phyloP scores from a whole-genome alignment of 1,140 invertebrate genomes.

The Drosophila auraria region DNA sequence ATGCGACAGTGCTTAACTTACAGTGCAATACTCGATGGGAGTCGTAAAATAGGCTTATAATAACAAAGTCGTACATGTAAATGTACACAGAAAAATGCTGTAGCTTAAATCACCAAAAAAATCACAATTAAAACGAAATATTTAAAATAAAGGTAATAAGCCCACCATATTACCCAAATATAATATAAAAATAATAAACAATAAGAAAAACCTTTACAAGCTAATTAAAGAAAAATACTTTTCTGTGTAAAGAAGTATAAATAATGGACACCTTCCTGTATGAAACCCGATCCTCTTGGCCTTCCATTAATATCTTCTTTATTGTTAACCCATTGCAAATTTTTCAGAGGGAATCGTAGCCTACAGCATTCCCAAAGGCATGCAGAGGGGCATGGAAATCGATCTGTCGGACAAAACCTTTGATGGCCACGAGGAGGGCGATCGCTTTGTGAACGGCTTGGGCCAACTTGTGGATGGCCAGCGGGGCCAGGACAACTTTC shows the following conservation, averaged over 20 bases:
- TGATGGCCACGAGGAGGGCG: slow-evolving; percentile 93
- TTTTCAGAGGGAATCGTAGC: slow-evolving; percentile 91
- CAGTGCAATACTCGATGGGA: slow-evolving; percentile 1
- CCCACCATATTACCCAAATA: not conserved
- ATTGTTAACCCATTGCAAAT: not conserved
- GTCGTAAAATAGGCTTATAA: slow-evolving; percentile 42
- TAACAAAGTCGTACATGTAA: not conserved
- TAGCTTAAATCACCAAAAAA: no score
- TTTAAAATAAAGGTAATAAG: no score
- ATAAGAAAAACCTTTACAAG: no score
- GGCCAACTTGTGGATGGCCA: slow-evolving; percentile 97
- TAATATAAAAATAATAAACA: no score
- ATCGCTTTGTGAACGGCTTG: slow-evolving; percentile 91
- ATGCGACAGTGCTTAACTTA: slow-evolving; percentile 46
- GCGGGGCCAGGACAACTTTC: slow-evolving; percentile 92
- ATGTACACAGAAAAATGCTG: not conserved
- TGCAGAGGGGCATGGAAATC: slow-evolving; percentile 91
- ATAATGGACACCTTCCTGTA: not conserved
- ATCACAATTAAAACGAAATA: no score
- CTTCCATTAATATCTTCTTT: slow-evolving; percentile 40
- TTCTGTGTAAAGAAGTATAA: not conserved
- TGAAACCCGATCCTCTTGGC: slow-evolving; percentile 1
- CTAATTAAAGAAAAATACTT: not conserved
- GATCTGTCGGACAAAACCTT: slow-evolving; percentile 96
- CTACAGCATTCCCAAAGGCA: slow-evolving; percentile 94